Conservation (phyloP, 2,113 vertebrate genomes). For the Hyperopisus bebe region DNA sequence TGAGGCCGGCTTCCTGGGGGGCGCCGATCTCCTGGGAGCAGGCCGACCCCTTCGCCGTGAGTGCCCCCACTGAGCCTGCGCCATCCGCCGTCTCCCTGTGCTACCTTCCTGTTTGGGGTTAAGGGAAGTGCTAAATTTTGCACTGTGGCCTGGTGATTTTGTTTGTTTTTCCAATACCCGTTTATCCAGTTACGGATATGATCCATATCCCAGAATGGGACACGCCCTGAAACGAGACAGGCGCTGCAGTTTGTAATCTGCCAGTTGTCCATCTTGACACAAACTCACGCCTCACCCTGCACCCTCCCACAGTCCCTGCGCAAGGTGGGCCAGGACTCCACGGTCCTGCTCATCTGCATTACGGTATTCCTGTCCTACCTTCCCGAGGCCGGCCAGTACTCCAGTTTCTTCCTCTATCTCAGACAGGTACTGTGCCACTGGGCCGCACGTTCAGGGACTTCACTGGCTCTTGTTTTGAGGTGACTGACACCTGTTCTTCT, state of each 20-base stretch:
- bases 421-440: conserved; percentile 66
- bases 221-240: neutral
- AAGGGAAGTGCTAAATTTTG: neutral
- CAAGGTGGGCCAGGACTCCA: conserved; percentile 89
- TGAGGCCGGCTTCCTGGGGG: conserved; percentile 85
- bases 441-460: neutral
- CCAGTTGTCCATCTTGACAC: neutral
- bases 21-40: conserved; percentile 88
- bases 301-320: conserved; percentile 65
- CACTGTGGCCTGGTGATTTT: neutral
- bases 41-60: conserved; percentile 79
- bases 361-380: conserved; percentile 90
- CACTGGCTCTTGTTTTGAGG: neutral
- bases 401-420: conserved; percentile 89
- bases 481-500: conserved; percentile 6
- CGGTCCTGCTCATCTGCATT: conserved; percentile 86
- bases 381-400: conserved; percentile 85
- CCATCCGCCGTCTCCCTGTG: neutral
- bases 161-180: neutral
- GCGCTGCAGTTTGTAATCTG: neutral
- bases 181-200: neutral
- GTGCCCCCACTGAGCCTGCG: conserved; percentile 26
- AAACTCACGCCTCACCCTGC: neutral
- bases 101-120: neutral
- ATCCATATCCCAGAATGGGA: neutral